Percentiles rank a stretch among this genome's conserved stretches.
Evolutionary conservation across 2,113 vertebrate species (phyloP).

Genomic region (Furnarius figulus): DNA sequence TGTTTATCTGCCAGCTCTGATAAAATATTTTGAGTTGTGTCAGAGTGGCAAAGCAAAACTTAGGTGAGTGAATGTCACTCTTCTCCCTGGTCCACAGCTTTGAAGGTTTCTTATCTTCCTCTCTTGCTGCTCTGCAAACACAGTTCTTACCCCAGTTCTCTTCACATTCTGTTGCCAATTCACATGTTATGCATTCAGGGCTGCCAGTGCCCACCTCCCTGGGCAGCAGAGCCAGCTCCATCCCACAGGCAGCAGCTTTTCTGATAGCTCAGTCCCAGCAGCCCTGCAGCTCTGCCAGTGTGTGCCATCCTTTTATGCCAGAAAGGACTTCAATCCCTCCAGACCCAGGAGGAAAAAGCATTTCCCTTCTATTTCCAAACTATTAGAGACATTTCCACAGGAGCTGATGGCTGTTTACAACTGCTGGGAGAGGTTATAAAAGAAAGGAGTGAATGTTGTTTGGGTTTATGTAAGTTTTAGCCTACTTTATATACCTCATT

Average conservation of each 20-base stretch:
- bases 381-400: neutral
- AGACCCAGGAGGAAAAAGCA: neutral
- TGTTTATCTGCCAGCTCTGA: neutral
- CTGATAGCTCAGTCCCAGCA: neutral
- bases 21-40: neutral
- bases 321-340: neutral
- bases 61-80: neutral
- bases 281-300: neutral
- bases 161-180: neutral
- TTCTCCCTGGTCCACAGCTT: neutral
- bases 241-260: neutral
- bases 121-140: neutral
- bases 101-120: neutral
- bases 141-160: neutral
- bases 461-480: neutral
- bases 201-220: neutral
- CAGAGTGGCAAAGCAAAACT: conserved; percentile 6
- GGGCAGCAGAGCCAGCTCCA: neutral
- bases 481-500: neutral
- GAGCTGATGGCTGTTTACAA: neutral
- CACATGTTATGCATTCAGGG: neutral
- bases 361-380: neutral
- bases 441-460: neutral
- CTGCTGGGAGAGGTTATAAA: neutral
- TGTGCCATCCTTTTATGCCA: neutral